A percentile compares a stretch with the other conserved stretches of the same genome.
phyloP scores from a whole-genome alignment of 2,797 vertebrate genomes.

The Poeciliopsis turneri region DNA sequence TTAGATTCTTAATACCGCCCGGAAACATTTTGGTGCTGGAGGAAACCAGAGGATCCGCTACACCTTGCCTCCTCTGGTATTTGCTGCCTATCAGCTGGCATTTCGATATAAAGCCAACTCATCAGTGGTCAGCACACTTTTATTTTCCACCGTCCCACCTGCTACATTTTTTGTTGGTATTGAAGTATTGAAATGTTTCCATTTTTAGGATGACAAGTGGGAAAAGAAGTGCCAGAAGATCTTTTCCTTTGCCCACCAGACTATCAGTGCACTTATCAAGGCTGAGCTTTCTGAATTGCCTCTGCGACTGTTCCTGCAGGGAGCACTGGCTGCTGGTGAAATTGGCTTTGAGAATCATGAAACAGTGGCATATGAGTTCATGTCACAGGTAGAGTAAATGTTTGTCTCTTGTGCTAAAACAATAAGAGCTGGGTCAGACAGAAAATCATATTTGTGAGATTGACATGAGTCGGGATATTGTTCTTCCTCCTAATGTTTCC shows the following conservation, averaged over 20 bases:
- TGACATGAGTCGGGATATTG: background rate
- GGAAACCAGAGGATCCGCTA: slow-evolving; percentile 97
- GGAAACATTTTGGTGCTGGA: slow-evolving; percentile 97
- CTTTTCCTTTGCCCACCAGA: slow-evolving; percentile 98
- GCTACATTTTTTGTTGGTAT: background rate
- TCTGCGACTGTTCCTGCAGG: slow-evolving; percentile 95
- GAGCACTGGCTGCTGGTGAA: slow-evolving; percentile 94
- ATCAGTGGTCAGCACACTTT: slow-evolving; percentile 78
- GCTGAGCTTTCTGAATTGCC: slow-evolving; percentile 96
- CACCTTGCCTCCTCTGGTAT: slow-evolving; percentile 93
- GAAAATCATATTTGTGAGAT: background rate
- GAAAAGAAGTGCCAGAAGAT: slow-evolving; percentile 99
- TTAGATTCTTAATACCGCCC: slow-evolving; percentile 96
- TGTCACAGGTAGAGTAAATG: slow-evolving; percentile 89
- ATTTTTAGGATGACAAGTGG: slow-evolving; percentile 95
- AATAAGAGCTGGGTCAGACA: background rate
- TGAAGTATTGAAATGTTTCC: slow-evolving; percentile 1
- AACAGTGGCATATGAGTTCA: slow-evolving; percentile 98
- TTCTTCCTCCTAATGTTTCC: background rate
- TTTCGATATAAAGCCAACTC: slow-evolving; percentile 97
- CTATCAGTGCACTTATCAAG: slow-evolving; percentile 97
- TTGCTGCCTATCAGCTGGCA: slow-evolving; percentile 95
- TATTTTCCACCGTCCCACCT: background rate
- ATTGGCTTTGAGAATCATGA: slow-evolving; percentile 98
- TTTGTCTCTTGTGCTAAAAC: background rate